Evolutionary conservation across 2,797 vertebrate species (phyloP).

Genomic region (Gallinago stenura): DNA sequence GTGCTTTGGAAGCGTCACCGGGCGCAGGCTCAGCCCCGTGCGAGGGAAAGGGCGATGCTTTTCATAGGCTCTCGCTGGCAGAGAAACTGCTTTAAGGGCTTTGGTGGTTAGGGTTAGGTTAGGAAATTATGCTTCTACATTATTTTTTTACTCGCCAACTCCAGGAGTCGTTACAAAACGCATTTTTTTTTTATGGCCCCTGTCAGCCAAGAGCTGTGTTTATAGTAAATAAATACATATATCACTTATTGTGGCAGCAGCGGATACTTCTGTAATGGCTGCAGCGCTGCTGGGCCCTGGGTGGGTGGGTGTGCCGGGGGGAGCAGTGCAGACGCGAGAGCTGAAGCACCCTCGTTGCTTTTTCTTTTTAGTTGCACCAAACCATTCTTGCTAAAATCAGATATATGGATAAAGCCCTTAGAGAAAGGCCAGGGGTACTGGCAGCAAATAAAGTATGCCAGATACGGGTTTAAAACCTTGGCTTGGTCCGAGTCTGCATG

Average conservation of each 20-base stretch:
- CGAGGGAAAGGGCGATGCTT: constrained; percentile 1
- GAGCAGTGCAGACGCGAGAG: not conserved
- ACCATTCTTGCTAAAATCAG: not conserved
- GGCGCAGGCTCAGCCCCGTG: not conserved
- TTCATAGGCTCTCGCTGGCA: constrained; percentile 42
- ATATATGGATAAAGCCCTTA: not conserved
- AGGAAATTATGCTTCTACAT: constrained; percentile 36
- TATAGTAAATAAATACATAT: not conserved
- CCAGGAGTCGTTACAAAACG: not conserved
- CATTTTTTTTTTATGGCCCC: not conserved
- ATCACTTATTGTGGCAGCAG: not conserved
- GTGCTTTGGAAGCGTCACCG: not conserved
- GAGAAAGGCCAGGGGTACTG: not conserved
- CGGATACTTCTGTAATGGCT: not conserved
- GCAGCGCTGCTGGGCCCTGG: not conserved
- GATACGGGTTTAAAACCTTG: not conserved
- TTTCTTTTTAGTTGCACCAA: not conserved
- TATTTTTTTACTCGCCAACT: not conserved
- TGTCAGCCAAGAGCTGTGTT: not conserved
- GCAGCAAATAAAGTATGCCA: not conserved
- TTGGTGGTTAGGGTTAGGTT: constrained; percentile 42
- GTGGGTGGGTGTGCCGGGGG: constrained; percentile 10
- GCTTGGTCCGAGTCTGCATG: not conserved
- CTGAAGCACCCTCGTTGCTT: not conserved
- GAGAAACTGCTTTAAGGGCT: constrained; percentile 7